These are phyloP conservation scores for Nyctereutes procyonoides DNA, from an alignment of 2,113 vertebrate genomes.

Conservation along the genomic window DNA sequence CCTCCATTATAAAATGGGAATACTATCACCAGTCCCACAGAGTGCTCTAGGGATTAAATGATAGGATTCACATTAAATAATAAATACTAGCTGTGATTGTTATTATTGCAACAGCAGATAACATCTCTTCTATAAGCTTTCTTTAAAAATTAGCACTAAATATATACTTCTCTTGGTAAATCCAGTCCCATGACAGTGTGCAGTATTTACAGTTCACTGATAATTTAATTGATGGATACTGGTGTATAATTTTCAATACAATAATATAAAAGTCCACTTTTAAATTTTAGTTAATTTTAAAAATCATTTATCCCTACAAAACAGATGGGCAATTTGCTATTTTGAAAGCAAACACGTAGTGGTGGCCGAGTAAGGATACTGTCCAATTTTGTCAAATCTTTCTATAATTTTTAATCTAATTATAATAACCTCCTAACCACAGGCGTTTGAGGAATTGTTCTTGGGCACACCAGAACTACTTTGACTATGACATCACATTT, in stretches of 20 bases:
- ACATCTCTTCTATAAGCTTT: background rate
- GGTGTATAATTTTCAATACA: background rate
- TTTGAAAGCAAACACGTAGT: background rate
- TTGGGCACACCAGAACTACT: background rate
- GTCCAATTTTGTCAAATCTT: background rate
- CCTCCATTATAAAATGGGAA: background rate
- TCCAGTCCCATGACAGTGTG: background rate
- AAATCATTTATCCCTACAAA: conserved; percentile 6
- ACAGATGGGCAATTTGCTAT: background rate
- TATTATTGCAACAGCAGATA: background rate
- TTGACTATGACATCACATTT: background rate
- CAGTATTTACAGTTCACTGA: background rate
- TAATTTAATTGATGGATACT: background rate
- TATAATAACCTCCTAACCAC: background rate
- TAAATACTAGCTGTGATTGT: background rate
- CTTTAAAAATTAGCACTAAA: background rate
- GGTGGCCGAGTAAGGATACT: background rate
- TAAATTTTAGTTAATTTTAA: background rate
- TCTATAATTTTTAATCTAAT: background rate
- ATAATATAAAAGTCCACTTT: background rate
- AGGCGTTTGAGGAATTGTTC: background rate
- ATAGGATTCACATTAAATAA: background rate
- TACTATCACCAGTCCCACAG: background rate
- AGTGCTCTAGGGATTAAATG: background rate
- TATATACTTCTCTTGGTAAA: background rate